Conservation (phyloP, 2,888 invertebrate species). For the Automeris io region DNA sequence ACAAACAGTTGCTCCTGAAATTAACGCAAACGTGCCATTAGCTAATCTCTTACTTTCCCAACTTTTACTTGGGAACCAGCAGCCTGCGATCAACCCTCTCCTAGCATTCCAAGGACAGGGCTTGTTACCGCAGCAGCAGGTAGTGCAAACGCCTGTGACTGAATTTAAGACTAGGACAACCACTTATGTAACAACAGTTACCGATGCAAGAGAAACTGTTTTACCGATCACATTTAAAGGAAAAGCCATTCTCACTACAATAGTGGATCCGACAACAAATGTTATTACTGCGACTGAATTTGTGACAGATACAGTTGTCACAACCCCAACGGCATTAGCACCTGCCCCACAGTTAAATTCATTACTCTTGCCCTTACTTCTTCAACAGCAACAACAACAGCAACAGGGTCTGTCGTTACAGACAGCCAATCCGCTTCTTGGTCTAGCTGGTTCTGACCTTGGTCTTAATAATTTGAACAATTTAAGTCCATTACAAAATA, state of each 20-base stretch:
- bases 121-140: slow-evolving; percentile 61
- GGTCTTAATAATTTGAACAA: slow-evolving; percentile 42
- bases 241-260: slow-evolving; percentile 91
- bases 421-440: slow-evolving; percentile 62
- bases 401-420: slow-evolving; percentile 54
- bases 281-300: slow-evolving; percentile 94
- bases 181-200: slow-evolving; percentile 93
- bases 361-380: slow-evolving; percentile 48
- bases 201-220: slow-evolving; percentile 88
- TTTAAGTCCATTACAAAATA: slow-evolving; percentile 43
- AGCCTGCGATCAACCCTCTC: slow-evolving; percentile 80
- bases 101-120: slow-evolving; percentile 74
- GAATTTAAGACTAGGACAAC: slow-evolving; percentile 87
- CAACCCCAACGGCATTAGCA: slow-evolving; percentile 82
- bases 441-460: slow-evolving; percentile 52
- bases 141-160: slow-evolving; percentile 79
- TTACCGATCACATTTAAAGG: slow-evolving; percentile 91
- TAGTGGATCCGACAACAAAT: slow-evolving; percentile 86
- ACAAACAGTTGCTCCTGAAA: slow-evolving; percentile 84
- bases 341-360: slow-evolving; percentile 65
- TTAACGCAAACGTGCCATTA: slow-evolving; percentile 87
- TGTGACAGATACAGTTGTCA: slow-evolving; percentile 89
- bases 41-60: slow-evolving; percentile 92
- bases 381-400: slow-evolving; percentile 60
- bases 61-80: slow-evolving; percentile 84